Evolutionary conservation across 1,140 invertebrate genomes (phyloP), one percentile per base, ranked within the genome.

Genomic region (Pseudomyrmex flavicornis): DNA sequence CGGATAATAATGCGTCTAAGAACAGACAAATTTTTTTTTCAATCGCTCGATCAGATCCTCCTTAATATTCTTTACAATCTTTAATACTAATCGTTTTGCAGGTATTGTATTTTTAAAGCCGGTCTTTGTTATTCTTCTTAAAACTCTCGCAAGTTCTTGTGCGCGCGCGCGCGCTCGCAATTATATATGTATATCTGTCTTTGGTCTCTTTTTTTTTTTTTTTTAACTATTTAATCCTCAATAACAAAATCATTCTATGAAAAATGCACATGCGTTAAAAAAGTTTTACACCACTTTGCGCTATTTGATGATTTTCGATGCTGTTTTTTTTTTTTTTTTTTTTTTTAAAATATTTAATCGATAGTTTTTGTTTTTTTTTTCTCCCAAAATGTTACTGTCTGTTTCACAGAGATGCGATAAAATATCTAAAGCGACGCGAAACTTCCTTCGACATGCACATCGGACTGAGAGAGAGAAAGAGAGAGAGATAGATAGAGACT

Each of bases 151-250:
- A 35, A 7, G 35, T 35, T 35, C 35, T 35, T 35, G 35, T 35
- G 35, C 5, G 35, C 2, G 35, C 5, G 35, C 5, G 5, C 5
- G 35, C 5, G 35, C 35, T 0, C 26, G 35, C 35, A 9, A 46
- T 58, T 69, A 48, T 62, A n/a, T 35, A 35, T 35, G 35, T 35
- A 35, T 75, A 63, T 59, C 35, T n/a, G 66, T 80, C 76, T 80
- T 80, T 80, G 76, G 76, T 80, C 54, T 80, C 22, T 59, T 3
- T 80, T 44, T 26, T 26, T 20, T n/a, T 80, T 3, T 70, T 65
- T 80, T 3, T 80, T 56, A 26, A 20, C 35, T 70, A 69, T 70
- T 59, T 15, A 68, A 48, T 58, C 9, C 26, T 69, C 17, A 79
- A 13, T 26, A 56, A 54, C 35, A 56, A 46, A 20, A 80, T 35